These are phyloP conservation scores for Littorina saxatilis DNA, from an alignment of 1,140 invertebrate species.

Conservation along the genomic window DNA sequence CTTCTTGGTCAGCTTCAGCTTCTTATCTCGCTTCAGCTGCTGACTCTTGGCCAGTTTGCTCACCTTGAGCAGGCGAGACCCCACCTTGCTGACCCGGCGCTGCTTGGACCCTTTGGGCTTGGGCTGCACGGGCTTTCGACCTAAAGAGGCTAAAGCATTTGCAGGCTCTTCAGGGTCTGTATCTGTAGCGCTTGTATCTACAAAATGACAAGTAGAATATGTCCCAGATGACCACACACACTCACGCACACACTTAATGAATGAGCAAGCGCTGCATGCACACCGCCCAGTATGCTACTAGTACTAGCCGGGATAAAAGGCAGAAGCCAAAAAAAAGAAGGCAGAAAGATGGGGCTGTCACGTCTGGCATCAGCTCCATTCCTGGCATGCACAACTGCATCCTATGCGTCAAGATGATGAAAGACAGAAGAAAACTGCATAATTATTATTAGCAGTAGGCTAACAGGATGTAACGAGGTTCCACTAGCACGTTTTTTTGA, in stretches of 20 bases:
- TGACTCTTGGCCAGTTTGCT: slow-evolving; percentile 53
- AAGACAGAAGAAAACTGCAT: too few relatives aligned
- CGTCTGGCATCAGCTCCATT: neutral
- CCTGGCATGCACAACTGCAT: neutral
- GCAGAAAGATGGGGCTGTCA: neutral
- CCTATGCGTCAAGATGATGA: too few relatives aligned
- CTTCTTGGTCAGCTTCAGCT: slow-evolving; percentile 58
- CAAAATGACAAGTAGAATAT: slow-evolving; percentile 33
- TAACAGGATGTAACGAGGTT: too few relatives aligned
- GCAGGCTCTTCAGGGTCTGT: slow-evolving; percentile 68
- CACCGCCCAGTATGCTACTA: neutral
- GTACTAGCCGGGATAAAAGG: slow-evolving; percentile 20
- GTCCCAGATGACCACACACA: neutral
- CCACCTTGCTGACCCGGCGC: slow-evolving; percentile 47
- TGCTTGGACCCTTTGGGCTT: slow-evolving; percentile 53
- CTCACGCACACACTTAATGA: neutral
- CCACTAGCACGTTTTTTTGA: too few relatives aligned
- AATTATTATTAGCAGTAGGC: too few relatives aligned
- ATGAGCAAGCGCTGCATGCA: neutral
- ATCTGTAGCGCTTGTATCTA: slow-evolving; percentile 71
- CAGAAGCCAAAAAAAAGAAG: slow-evolving; percentile 5
- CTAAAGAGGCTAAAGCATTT: slow-evolving; percentile 55
- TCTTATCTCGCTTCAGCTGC: slow-evolving; percentile 55
- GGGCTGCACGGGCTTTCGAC: slow-evolving; percentile 48
- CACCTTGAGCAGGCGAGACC: slow-evolving; percentile 45